Evolutionary conservation across 2,797 vertebrate species (phyloP), one percentile per base, ranked within the genome.

Genomic region (Xerus rutilus): DNA sequence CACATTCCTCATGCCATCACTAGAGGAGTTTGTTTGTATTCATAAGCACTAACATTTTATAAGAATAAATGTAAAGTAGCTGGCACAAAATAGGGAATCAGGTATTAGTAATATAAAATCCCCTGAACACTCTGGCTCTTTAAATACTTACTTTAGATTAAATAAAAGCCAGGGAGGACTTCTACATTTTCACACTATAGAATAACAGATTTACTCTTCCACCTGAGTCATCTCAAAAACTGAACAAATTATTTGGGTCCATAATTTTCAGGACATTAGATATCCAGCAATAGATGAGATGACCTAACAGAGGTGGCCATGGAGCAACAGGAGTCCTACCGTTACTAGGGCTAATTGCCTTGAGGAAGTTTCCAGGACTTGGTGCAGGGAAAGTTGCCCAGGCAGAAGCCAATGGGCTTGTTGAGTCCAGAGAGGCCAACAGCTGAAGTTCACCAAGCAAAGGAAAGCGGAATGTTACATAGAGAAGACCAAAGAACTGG

Each of bases 41-140:
- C 45, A 47, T 18, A 79, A 74, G 70, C 45, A 94, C 47, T 84
- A 76, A 65, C 49, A 49, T 84, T 78, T 86, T 84, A 77, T 84
- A n/a, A 85, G 77, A 87, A 91, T 30, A 52, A 57, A 57, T 57
- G 17, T 76, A 62, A 93, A 84, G 18, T 28, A 57, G 23, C 49
- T 45, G 52, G 14, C 23, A 88, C 47, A 62, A 0, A 93, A 59
- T 28, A 89, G 28, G 47, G 84, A 57, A 84, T 64, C 49, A 4
- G 21, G 54, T 85, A 69, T 72, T 82, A 86, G 59, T 82, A 83
- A 93, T 47, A 90, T 13, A 43, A 77, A 93, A 67, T 83, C 11
- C 62, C 57, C 94, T 54, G 49, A 88, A 28, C 35, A 43, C 43
- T 69, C 82, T 43, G 30, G 35, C 5, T 67, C 39, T 86, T 92